Evolutionary conservation across 2,113 vertebrate genomes (phyloP).

Genomic region (Pseudorectes ferrugineus): DNA sequence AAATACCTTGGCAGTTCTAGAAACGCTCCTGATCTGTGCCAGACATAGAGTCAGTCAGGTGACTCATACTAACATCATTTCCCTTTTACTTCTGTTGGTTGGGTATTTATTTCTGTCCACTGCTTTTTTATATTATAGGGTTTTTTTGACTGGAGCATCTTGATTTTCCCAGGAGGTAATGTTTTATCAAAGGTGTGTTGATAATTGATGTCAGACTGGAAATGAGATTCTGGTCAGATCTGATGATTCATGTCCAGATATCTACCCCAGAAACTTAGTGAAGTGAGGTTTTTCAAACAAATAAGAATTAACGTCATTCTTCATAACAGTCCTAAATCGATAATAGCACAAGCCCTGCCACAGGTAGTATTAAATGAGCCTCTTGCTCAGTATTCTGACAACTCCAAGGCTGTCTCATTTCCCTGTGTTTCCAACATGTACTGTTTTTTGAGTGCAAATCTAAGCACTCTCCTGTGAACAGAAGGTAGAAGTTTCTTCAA

Average conservation of each 20-base stretch:
- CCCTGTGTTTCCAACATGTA: background rate
- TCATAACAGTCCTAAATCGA: background rate
- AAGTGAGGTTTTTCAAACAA: background rate
- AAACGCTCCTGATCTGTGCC: fast-evolving
- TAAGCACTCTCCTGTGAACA: background rate
- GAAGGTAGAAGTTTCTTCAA: background rate
- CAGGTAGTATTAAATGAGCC: background rate
- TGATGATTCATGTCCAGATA: background rate
- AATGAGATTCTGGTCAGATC: background rate
- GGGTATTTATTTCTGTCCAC: background rate
- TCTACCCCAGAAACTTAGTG: background rate
- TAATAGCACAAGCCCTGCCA: background rate
- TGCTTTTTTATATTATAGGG: background rate
- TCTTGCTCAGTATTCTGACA: background rate
- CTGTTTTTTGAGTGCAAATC: background rate
- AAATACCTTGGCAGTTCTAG: background rate
- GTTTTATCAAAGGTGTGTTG: background rate
- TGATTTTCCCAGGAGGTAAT: background rate
- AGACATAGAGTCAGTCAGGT: background rate
- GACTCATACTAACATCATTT: background rate
- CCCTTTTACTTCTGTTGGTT: background rate
- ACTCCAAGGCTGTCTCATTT: background rate
- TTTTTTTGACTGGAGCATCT: background rate
- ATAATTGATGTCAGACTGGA: background rate
- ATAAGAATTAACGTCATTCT: background rate